These are phyloP conservation scores for Lutraria rhynchaena DNA, from an alignment of 1,140 invertebrate genomes.

Conservation along the genomic window DNA sequence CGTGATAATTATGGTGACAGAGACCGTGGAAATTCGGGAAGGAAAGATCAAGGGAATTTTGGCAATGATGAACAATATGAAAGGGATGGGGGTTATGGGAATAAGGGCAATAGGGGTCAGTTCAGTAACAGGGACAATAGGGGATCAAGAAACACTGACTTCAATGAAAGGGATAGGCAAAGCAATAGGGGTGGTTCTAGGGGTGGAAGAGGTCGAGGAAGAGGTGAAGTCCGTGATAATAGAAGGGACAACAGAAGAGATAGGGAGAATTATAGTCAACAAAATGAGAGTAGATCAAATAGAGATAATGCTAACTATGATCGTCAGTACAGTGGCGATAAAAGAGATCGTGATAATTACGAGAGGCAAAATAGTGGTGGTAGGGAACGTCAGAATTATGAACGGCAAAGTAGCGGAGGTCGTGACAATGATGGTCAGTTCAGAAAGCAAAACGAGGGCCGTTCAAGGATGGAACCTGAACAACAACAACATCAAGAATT, in stretches of 20 bases:
- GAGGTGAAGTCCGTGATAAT: conserved; percentile 28
- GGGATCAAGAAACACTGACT: not conserved
- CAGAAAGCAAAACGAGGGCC: not conserved
- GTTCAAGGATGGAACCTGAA: conserved; percentile 14
- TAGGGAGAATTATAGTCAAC: not conserved
- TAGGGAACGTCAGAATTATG: conserved; percentile 19
- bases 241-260: conserved; percentile 10
- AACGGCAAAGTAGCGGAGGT: conserved; percentile 20
- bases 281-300: not conserved
- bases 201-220: conserved; percentile 15
- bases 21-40: not conserved
- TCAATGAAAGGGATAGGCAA: conserved; percentile 16
- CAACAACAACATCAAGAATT: conserved; percentile 2
- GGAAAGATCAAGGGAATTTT: not conserved
- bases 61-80: not conserved
- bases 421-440: conserved; percentile 7
- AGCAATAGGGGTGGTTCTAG: conserved; percentile 7
- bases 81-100: not conserved
- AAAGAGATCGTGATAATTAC: not conserved
- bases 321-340: conserved; percentile 11
- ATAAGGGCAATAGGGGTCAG: conserved; percentile 1
- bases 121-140: not conserved
- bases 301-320: conserved; percentile 16
- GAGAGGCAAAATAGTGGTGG: conserved; percentile 32
- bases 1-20: conserved; percentile 10